phyloP scores from a whole-genome alignment of 2,113 vertebrate species.

The Dolichotis patagonum region DNA sequence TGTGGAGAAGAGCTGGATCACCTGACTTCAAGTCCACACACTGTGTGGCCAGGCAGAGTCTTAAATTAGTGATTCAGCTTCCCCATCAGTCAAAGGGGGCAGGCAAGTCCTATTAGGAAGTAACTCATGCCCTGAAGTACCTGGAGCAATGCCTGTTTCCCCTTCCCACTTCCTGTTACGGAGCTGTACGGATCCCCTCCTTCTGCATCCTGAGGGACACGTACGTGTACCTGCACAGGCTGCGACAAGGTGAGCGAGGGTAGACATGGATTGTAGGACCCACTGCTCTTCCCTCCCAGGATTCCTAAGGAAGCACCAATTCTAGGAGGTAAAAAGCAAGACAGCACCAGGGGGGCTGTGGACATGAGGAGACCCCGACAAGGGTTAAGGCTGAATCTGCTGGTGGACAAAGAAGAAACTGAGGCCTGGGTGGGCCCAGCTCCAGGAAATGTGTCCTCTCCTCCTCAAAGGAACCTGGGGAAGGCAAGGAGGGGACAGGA shows the following conservation, averaged over 20 bases:
- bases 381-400: neutral
- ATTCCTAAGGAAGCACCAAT: neutral
- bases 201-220: neutral
- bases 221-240: neutral
- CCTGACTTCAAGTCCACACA: neutral
- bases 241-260: accelerated
- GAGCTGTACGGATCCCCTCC: neutral
- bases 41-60: neutral
- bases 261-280: neutral
- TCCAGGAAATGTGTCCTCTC: neutral
- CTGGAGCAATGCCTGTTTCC: neutral
- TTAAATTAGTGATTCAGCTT: neutral
- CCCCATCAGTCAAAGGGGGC: neutral
- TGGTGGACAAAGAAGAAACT: neutral
- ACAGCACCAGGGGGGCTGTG: neutral
- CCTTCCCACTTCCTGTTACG: neutral
- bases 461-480: neutral
- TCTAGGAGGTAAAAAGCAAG: neutral
- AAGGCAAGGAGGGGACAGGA: neutral
- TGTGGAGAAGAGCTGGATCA: neutral
- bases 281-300: neutral
- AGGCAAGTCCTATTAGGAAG: neutral
- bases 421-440: neutral
- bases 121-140: neutral
- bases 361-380: neutral